These are phyloP conservation scores for Sterrhoptilus dennistouni DNA, from an alignment of 2,113 vertebrate species.

Conservation along the genomic window DNA sequence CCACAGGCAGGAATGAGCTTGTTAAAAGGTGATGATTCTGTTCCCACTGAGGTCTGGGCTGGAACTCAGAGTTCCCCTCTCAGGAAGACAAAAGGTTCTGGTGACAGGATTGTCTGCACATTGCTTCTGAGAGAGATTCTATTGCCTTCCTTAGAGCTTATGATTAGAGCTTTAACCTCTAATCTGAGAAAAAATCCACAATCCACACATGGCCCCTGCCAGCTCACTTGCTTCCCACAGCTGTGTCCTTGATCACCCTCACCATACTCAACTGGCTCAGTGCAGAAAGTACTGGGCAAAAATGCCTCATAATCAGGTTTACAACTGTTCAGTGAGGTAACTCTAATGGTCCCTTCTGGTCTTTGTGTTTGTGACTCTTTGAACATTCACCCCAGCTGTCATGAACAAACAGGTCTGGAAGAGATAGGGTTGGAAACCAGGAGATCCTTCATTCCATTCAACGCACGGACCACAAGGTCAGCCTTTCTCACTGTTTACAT, in stretches of 20 bases:
- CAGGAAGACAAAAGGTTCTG: neutral
- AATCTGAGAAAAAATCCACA: neutral
- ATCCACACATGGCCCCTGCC: neutral
- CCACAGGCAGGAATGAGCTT: neutral
- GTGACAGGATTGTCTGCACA: neutral
- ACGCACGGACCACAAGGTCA: neutral
- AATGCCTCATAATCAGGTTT: neutral
- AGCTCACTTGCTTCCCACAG: neutral
- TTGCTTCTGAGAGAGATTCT: neutral
- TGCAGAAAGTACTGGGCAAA: neutral
- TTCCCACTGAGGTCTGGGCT: neutral
- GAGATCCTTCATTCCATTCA: neutral
- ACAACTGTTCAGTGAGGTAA: neutral
- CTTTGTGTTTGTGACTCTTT: neutral
- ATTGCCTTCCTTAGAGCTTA: neutral
- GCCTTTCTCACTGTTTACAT: neutral
- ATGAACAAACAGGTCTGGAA: neutral
- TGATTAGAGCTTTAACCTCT: neutral
- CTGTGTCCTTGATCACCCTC: neutral
- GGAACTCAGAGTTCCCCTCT: neutral
- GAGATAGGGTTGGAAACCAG: neutral
- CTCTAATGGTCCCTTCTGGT: neutral
- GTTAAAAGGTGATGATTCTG: neutral
- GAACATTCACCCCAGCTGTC: neutral
- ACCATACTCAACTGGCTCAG: neutral